Conservation (phyloP, 2,888 invertebrate species). For the Drosophila monieri region DNA sequence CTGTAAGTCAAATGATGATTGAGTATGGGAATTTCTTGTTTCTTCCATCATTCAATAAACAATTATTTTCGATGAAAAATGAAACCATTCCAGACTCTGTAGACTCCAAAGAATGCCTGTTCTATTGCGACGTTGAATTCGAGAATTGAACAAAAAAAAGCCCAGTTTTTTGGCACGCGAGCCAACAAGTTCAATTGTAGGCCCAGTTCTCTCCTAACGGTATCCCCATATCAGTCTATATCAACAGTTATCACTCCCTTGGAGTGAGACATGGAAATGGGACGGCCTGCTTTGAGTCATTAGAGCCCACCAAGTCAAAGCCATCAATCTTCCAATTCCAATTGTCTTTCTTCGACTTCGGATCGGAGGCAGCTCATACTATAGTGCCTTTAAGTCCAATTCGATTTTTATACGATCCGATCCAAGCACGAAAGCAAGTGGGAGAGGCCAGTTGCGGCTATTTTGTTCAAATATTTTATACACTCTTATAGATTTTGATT, state of each 20-base stretch:
- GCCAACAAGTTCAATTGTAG: constrained; percentile 35
- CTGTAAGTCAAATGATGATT: constrained; percentile 1
- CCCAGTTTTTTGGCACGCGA: constrained; percentile 36
- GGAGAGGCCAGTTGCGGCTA: constrained; percentile 1
- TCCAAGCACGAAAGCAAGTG: constrained; percentile 17
- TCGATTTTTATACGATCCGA: constrained; percentile 13
- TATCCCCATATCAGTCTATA: constrained; percentile 21
- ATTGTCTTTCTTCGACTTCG: constrained; percentile 36
- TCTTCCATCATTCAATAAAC: neutral
- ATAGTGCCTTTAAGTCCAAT: constrained; percentile 20
- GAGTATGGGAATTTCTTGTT: neutral
- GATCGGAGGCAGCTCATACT: neutral
- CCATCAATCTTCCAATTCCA: constrained; percentile 72
- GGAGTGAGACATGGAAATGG: neutral
- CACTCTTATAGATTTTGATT: constrained; percentile 6
- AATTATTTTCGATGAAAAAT: constrained; percentile 3
- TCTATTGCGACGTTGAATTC: neutral
- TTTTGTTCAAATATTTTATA: neutral
- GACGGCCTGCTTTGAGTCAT: constrained; percentile 60
- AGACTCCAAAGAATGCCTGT: constrained; percentile 1
- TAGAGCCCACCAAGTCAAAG: constrained; percentile 41
- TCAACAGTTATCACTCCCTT: neutral
- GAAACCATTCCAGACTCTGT: constrained; percentile 6
- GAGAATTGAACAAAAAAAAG: neutral
- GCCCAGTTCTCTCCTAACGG: constrained; percentile 16